Evolutionary conservation across 1,140 invertebrate species (phyloP).

Genomic region (Hycleus cichorii): DNA sequence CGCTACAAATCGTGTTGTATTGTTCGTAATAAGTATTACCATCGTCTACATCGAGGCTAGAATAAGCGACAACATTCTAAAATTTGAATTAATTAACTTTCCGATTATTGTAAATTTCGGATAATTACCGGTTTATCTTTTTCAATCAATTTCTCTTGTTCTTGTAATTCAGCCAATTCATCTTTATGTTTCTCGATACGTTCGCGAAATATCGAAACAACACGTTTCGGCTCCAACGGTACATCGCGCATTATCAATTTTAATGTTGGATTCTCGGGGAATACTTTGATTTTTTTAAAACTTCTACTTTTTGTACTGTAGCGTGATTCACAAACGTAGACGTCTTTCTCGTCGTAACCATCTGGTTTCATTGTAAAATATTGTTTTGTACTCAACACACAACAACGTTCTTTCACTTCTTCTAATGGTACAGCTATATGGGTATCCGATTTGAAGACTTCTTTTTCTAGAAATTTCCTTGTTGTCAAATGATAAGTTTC

Average conservation of each 20-base stretch:
- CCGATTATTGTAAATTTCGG: not conserved
- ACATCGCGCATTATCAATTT: conserved; percentile 64
- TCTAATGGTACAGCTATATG: conserved; percentile 75
- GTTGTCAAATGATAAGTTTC: conserved; percentile 95
- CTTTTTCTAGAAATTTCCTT: conserved; percentile 91
- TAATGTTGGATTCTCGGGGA: conserved; percentile 63
- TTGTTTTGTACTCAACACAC: conserved; percentile 90
- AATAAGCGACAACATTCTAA: conserved; percentile 66
- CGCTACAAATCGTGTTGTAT: conserved; percentile 73
- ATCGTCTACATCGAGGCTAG: conserved; percentile 51
- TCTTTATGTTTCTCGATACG: conserved; percentile 85
- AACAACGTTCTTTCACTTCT: conserved; percentile 86
- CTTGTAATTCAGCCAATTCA: conserved; percentile 77
- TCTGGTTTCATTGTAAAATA: conserved; percentile 87
- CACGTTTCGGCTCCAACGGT: conserved; percentile 71
- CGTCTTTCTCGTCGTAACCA: conserved; percentile 85
- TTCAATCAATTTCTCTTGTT: conserved; percentile 68
- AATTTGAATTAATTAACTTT: conserved; percentile 24
- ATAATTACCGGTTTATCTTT: conserved; percentile 67
- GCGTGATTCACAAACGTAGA: conserved; percentile 94
- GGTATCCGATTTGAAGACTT: conserved; percentile 92
- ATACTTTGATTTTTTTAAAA: conserved; percentile 89
- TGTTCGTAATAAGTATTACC: conserved; percentile 88
- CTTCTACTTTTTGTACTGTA: conserved; percentile 78
- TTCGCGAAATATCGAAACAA: conserved; percentile 90